Percentiles rank a stretch among this genome's conserved stretches.
phyloP scores from a whole-genome alignment of 2,113 vertebrate species.

The Phainopepla nitens region DNA sequence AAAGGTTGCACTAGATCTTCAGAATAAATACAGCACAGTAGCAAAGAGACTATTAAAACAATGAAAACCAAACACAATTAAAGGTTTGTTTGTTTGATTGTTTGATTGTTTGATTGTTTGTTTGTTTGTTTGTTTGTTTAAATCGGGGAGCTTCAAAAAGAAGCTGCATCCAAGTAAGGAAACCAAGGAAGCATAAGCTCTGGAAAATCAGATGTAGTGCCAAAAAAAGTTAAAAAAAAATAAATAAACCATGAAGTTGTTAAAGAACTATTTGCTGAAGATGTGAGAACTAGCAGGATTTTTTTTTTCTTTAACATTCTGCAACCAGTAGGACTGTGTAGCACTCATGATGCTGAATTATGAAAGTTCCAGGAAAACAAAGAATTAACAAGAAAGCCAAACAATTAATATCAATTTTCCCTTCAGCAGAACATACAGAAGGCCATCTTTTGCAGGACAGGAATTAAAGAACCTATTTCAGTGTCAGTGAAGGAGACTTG shows the following conservation, averaged over 20 bases:
- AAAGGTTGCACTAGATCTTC: neutral
- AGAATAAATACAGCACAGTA: neutral
- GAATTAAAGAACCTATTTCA: neutral
- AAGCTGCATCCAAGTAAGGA: neutral
- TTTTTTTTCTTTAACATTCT: neutral
- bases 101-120: too few species aligned
- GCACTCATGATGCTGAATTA: neutral
- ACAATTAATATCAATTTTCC: neutral
- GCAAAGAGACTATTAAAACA: neutral
- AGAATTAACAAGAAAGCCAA: neutral
- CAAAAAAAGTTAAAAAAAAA: neutral
- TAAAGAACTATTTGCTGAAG: neutral
- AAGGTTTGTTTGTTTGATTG: too few species aligned
- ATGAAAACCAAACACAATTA: neutral
- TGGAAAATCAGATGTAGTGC: neutral
- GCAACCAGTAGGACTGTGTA: neutral
- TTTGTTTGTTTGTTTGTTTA: too few species aligned
- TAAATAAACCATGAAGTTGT: neutral
- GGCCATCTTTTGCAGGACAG: neutral
- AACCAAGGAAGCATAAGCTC: neutral
- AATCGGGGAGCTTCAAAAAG: too few species aligned
- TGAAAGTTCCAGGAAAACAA: neutral
- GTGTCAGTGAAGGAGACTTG: neutral
- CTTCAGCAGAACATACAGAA: neutral
- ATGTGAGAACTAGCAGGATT: fast-evolving